Evolutionary conservation across 2,888 invertebrate species (phyloP), one percentile per base, ranked within the genome.

Genomic region (Corbicula japonica): DNA sequence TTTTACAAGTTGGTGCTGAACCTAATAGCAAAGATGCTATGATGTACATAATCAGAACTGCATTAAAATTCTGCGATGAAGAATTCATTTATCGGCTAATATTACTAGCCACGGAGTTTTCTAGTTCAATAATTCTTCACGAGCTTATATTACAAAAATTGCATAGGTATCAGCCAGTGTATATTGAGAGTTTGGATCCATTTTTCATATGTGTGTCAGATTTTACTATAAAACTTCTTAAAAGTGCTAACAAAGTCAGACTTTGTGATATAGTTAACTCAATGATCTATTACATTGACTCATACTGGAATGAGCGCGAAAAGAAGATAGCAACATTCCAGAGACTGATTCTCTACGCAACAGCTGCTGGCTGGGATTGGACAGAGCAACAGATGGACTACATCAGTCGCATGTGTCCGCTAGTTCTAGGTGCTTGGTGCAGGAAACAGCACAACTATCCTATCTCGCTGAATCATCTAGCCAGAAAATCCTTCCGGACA

Each of bases 11-110:
- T 15, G 82, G 81, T 65, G 88, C 89, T 6, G 89, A 89, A 62
- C 89, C 90, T 8, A 75, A 84, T 21, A 87, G 87, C 68, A 85
- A 85, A 56, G 88, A 88, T 69, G 90, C 90, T 32, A 90, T 90
- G 89, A 84, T 89, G 85, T 90, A 89, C 66, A 85, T 89, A 1
- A 80, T 90, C n/a, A 69, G 88, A 54, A 88, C 89, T 58, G 88
- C 90, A 21, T 82, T 90, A 34, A 89, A 90, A 72, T 82, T 79
- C 21, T 80, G 81, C 46, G 87, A 90, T 72, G 85, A 85, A 32
- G 68, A 77, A 35, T 90, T 90, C 63, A 82, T 90, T 21, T 80
- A 86, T 61, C 78, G 79, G 21, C 81, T 90, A 4, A 89, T 89
- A 26, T 41, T 79, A 38, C 80, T 81, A 1, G 84, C 85, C n/a